These are phyloP conservation scores for Mormyrus lacerda DNA, from an alignment of 2,113 vertebrate genomes.

Conservation along the genomic window DNA sequence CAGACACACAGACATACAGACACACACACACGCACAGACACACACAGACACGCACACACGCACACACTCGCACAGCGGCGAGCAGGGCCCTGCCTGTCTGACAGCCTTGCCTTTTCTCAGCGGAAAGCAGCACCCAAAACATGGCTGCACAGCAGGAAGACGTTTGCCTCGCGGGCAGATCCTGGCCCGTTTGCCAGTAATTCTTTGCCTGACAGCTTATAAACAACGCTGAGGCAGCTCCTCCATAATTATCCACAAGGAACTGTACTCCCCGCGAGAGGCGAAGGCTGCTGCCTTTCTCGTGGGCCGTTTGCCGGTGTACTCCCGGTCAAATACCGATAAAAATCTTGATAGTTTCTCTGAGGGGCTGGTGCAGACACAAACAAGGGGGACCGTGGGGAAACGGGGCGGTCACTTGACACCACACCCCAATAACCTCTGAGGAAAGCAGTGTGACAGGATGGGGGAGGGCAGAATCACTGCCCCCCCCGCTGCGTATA, in stretches of 20 bases:
- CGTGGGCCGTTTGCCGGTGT: neutral
- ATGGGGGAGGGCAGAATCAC: neutral
- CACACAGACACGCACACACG: neutral
- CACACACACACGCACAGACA: neutral
- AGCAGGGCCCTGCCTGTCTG: constrained; percentile 37
- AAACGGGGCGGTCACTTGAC: constrained; percentile 11
- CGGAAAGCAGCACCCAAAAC: constrained; percentile 38
- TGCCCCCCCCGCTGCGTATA: neutral
- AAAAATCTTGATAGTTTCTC: constrained; percentile 11
- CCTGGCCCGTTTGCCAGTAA: constrained; percentile 28
- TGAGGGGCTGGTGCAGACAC: neutral
- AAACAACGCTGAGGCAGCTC: constrained; percentile 45
- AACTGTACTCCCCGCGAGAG: constrained; percentile 9
- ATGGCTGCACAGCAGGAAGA: constrained; percentile 27
- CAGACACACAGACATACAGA: neutral
- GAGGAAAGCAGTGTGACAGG: neutral
- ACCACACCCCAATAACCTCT: neutral
- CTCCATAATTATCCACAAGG: constrained; percentile 35
- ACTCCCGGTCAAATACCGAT: constrained; percentile 13
- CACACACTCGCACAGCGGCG: constrained; percentile 5
- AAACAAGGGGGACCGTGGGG: neutral
- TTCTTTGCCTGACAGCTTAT: constrained; percentile 49
- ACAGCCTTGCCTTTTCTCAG: constrained; percentile 35
- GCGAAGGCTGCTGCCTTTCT: neutral
- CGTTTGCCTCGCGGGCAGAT: constrained; percentile 26